A percentile compares a stretch with the other conserved stretches of the same genome.
Evolutionary conservation across 2,113 vertebrate genomes (phyloP).

Genomic region (Pachyramphus minor): DNA sequence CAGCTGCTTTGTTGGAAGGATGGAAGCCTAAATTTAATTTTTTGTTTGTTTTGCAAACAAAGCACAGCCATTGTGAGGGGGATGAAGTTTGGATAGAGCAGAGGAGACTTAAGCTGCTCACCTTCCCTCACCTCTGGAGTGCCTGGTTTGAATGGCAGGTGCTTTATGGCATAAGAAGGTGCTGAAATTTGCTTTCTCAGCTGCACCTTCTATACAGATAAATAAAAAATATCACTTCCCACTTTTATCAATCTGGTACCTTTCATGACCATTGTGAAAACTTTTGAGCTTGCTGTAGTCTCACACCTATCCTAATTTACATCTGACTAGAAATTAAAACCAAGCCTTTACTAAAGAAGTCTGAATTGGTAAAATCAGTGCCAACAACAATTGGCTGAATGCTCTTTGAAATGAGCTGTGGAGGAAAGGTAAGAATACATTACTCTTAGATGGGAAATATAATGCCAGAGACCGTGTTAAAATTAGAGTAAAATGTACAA

Average conservation of each 20-base stretch:
- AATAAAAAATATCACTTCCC: background rate
- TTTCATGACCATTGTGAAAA: background rate
- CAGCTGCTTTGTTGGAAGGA: background rate
- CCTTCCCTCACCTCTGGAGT: rapidly evolving
- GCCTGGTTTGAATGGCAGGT: background rate
- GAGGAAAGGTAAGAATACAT: background rate
- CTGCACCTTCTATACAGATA: background rate
- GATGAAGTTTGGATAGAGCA: background rate
- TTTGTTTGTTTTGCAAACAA: background rate
- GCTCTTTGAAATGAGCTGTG: background rate
- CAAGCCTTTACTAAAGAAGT: background rate
- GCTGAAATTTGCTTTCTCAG: background rate
- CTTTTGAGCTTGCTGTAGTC: background rate
- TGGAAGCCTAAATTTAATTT: background rate
- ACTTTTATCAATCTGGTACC: background rate
- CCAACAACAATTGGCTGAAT: background rate
- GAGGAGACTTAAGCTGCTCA: background rate
- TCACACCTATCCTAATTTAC: background rate
- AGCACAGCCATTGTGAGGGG: background rate
- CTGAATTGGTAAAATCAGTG: background rate
- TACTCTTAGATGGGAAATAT: background rate
- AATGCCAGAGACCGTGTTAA: background rate
- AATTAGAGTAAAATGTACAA: background rate
- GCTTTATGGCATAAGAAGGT: background rate
- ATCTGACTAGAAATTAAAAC: background rate